phyloP scores from a whole-genome alignment of 1,140 invertebrate species.

The Solenopsis invicta region DNA sequence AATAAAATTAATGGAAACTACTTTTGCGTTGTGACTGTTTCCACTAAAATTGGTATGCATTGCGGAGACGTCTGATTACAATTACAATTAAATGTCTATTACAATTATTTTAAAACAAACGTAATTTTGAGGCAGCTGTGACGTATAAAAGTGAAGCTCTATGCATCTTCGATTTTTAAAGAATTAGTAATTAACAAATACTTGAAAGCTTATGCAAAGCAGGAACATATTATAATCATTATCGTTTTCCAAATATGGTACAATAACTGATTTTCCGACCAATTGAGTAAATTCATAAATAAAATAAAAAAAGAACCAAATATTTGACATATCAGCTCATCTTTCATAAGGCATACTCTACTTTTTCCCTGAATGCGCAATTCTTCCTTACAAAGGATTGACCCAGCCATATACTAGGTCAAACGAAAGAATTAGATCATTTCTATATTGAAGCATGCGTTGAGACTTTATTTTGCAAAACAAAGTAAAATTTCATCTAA shows the following conservation, averaged over 20 bases:
- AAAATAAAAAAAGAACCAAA: constrained; percentile 13
- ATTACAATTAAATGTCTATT: constrained; percentile 3
- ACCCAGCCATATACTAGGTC: constrained; percentile 31
- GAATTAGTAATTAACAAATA: not conserved
- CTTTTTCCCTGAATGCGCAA: constrained; percentile 43
- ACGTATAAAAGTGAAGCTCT: not conserved
- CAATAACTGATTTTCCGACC: constrained; percentile 16
- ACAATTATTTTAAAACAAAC: constrained; percentile 22
- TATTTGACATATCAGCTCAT: constrained; percentile 18
- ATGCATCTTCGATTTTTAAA: not conserved
- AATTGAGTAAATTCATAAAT: constrained; percentile 29
- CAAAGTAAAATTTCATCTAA: constrained; percentile 7
- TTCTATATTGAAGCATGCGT: constrained; percentile 36
- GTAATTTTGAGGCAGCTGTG: not conserved
- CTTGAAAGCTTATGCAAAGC: not conserved
- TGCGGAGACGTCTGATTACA: not conserved
- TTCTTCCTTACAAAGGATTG: constrained; percentile 39
- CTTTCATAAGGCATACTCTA: constrained; percentile 23
- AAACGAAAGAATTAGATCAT: constrained; percentile 52
- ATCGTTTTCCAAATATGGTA: not conserved
- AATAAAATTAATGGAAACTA: constrained; percentile 41
- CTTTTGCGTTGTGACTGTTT: constrained; percentile 15
- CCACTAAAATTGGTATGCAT: not conserved
- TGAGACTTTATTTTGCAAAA: constrained; percentile 6
- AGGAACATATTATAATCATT: not conserved